phyloP scores from a whole-genome alignment of 2,888 invertebrate genomes.

The Platycheirus rosarum region DNA sequence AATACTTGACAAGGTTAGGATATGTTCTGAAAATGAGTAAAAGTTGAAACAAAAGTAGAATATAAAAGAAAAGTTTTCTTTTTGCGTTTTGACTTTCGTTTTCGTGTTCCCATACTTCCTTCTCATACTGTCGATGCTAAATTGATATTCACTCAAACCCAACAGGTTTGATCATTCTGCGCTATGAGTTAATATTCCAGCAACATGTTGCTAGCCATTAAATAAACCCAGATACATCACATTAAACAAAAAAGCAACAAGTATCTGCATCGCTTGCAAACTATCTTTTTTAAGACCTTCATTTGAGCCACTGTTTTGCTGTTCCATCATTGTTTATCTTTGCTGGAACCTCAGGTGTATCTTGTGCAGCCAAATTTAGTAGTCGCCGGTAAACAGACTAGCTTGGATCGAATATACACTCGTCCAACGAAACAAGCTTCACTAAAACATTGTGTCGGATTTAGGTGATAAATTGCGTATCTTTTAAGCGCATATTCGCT shows the following conservation, averaged over 20 bases:
- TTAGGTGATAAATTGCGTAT: slow-evolving; percentile 38
- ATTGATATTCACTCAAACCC: too few relatives aligned
- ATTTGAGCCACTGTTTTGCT: slow-evolving; percentile 23
- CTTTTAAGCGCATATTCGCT: slow-evolving; percentile 50
- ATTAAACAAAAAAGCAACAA: too few relatives aligned
- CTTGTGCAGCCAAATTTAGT: slow-evolving; percentile 58
- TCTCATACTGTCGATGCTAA: too few relatives aligned
- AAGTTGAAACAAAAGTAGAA: too few relatives aligned
- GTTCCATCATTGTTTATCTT: slow-evolving; percentile 21
- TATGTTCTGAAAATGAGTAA: too few relatives aligned
- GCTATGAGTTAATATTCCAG: background rate
- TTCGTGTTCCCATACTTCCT: too few relatives aligned
- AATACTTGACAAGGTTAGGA: too few relatives aligned
- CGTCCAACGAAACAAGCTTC: slow-evolving; percentile 26
- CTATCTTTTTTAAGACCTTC: slow-evolving; percentile 42
- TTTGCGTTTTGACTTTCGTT: too few relatives aligned
- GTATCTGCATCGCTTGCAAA: slow-evolving; percentile 26
- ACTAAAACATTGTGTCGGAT: slow-evolving; percentile 6
- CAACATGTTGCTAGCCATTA: background rate
- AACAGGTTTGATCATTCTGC: too few relatives aligned
- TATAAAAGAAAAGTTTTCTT: too few relatives aligned
- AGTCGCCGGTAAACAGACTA: slow-evolving; percentile 54
- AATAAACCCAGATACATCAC: background rate
- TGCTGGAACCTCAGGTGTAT: slow-evolving; percentile 40
- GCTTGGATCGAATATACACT: slow-evolving; percentile 56